Conservation (phyloP, 1,140 invertebrate species). For the Papilio machaon region DNA sequence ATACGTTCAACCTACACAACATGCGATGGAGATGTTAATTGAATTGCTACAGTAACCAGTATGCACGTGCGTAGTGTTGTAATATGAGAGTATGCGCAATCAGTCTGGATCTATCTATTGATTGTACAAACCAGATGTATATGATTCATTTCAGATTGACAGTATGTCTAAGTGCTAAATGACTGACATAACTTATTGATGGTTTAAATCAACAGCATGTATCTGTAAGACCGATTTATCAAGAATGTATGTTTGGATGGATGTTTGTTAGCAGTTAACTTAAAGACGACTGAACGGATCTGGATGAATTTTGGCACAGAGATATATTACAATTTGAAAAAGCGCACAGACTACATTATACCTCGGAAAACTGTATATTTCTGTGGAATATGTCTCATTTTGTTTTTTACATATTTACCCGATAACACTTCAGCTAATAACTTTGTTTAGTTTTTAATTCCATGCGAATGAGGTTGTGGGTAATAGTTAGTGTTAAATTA, state of each 20-base stretch:
- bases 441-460: no score
- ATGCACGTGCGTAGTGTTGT: conserved; percentile 25
- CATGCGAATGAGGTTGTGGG: no score
- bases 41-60: conserved; percentile 30
- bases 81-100: conserved; percentile 4
- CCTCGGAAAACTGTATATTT: not conserved
- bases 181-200: not conserved
- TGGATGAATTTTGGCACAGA: no score
- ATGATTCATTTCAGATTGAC: conserved; percentile 8
- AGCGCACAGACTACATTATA: no score
- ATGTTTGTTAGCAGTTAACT: no score
- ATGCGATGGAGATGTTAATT: not conserved
- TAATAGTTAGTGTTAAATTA: not conserved
- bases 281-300: no score
- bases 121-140: not conserved
- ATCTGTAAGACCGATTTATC: not conserved
- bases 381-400: not conserved
- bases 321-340: no score
- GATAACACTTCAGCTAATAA: no score
- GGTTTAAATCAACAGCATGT: conserved; percentile 8
- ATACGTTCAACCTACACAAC: conserved; percentile 1
- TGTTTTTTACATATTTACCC: no score
- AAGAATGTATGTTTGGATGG: not conserved
- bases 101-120: conserved; percentile 15
- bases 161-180: conserved; percentile 12